Conservation (phyloP, 2,113 vertebrate genomes). For the Sinocyclocheilus anophthalmus region DNA sequence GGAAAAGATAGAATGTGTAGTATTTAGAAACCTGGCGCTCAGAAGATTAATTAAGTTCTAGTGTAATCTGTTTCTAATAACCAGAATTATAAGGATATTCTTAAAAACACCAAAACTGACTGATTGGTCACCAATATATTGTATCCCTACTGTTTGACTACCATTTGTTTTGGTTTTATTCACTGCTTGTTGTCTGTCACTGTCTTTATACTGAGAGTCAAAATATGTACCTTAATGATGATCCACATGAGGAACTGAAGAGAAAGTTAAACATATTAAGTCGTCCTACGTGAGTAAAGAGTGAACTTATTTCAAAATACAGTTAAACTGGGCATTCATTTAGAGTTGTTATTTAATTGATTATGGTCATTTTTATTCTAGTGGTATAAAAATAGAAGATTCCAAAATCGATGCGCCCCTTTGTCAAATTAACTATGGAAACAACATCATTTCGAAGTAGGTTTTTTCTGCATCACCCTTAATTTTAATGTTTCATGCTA, state of each 20-base stretch:
- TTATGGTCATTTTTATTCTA: conserved; percentile 61
- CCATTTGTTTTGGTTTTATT: neutral
- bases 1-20: neutral
- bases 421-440: conserved; percentile 91
- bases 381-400: conserved; percentile 84
- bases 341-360: neutral
- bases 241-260: conserved; percentile 86
- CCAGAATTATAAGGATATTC: too few species aligned
- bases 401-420: conserved; percentile 87
- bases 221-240: conserved; percentile 75
- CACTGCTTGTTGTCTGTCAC: neutral
- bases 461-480: conserved; percentile 52
- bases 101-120: neutral
- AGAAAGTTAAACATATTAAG: conserved; percentile 87
- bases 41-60: neutral
- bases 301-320: neutral
- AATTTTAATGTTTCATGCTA: neutral
- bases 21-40: neutral
- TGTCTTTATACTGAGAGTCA: neutral
- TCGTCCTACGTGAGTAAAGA: conserved; percentile 81
- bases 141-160: too few species aligned
- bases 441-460: conserved; percentile 96
- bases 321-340: neutral
- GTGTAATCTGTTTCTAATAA: neutral
- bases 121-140: neutral